phyloP scores from a whole-genome alignment of 2,888 invertebrate species.

The Lordiphosa andalusiaca region DNA sequence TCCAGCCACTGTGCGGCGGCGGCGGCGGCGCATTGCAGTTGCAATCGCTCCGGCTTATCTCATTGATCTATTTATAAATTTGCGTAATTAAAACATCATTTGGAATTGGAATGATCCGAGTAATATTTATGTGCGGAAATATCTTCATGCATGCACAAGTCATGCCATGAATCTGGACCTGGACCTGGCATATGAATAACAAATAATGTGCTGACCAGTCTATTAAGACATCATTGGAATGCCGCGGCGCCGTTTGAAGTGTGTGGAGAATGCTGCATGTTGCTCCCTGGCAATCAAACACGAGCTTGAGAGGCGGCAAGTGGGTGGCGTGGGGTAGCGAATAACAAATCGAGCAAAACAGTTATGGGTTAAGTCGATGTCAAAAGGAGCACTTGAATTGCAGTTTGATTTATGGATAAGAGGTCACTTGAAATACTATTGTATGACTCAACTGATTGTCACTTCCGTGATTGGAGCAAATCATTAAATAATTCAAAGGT shows the following conservation, averaged over 20 bases:
- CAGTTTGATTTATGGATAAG: too few species aligned
- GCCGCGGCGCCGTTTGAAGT: conserved; percentile 51
- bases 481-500: too few species aligned
- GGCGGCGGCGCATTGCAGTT: conserved; percentile 3
- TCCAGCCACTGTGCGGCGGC: background rate
- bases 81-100: conserved; percentile 71
- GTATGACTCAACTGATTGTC: too few species aligned
- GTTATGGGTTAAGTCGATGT: conserved; percentile 12
- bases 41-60: conserved; percentile 46
- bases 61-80: conserved; percentile 62
- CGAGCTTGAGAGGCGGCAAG: conserved; percentile 29
- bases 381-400: conserved; percentile 14
- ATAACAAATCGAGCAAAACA: conserved; percentile 28
- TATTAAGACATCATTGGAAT: conserved; percentile 69
- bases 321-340: conserved; percentile 40
- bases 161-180: conserved; percentile 38
- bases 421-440: too few species aligned
- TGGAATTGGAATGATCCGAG: conserved; percentile 24
- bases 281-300: conserved; percentile 56
- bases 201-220: conserved; percentile 49
- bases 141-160: conserved; percentile 54
- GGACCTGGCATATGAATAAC: conserved; percentile 62
- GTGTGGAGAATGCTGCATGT: conserved; percentile 43
- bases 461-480: too few species aligned
- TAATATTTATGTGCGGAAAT: conserved; percentile 27